Conservation (phyloP, 2,888 invertebrate species). For the Allygus modestus region DNA sequence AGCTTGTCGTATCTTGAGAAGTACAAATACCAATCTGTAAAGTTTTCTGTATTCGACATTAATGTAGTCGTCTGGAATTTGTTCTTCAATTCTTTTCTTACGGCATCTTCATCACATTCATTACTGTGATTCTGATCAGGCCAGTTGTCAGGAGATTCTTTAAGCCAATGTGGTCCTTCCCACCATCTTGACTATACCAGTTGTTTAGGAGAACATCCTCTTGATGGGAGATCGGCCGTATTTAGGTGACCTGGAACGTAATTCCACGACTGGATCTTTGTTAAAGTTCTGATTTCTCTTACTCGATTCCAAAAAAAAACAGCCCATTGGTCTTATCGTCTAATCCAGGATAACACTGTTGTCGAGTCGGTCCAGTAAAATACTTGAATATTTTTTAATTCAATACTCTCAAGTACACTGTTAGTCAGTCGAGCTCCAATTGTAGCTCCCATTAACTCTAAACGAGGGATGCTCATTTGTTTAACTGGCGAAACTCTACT, state of each 20-base stretch:
- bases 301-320: slow-evolving; percentile 71
- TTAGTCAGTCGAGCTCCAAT: slow-evolving; percentile 69
- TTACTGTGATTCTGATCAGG: slow-evolving; percentile 61
- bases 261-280: slow-evolving; percentile 68
- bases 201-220: slow-evolving; percentile 70
- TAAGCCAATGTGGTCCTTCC: slow-evolving; percentile 72
- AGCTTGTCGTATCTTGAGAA: slow-evolving; percentile 42
- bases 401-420: slow-evolving; percentile 64
- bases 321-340: slow-evolving; percentile 68
- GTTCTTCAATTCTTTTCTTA: slow-evolving; percentile 6
- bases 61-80: neutral
- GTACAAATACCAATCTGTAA: slow-evolving; percentile 1
- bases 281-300: slow-evolving; percentile 70
- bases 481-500: slow-evolving; percentile 70
- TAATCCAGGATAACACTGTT: slow-evolving; percentile 70
- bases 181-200: slow-evolving; percentile 71
- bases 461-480: slow-evolving; percentile 70
- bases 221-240: slow-evolving; percentile 72
- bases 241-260: slow-evolving; percentile 71
- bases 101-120: slow-evolving; percentile 32
- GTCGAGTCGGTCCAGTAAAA: slow-evolving; percentile 71
- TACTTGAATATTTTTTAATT: slow-evolving; percentile 57
- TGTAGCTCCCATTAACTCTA: slow-evolving; percentile 71
- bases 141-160: slow-evolving; percentile 67
- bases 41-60: neutral